Evolutionary conservation across 2,113 vertebrate species (phyloP), one percentile per base, ranked within the genome.

Genomic region (Ginglymostoma cirratum): DNA sequence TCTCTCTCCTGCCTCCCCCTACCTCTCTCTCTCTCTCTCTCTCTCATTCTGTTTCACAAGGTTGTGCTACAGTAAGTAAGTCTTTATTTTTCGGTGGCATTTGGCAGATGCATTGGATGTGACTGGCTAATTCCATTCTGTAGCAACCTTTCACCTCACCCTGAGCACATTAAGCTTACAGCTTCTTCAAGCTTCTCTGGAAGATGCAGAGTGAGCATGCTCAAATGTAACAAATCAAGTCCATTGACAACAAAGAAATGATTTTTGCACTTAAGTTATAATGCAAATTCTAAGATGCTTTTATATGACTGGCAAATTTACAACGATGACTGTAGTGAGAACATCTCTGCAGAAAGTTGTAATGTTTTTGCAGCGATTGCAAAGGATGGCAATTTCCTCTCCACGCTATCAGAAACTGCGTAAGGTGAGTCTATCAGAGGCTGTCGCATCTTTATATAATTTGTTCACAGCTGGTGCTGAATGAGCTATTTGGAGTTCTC

Each of bases 291-390:
- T 97, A 98, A 98, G 98, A 98, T 98, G 98, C 98, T 98, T 99
- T 97, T 98, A 98, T 98, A 98, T 98, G 98, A 98, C 98, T 98
- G 98, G 98, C 98, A 98, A 98, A 98, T 98, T 98, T 98, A 99
- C 98, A 98, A 99, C 99, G 99, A 99, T 99, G 99, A 99, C 99
- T 98, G 98, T 99, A 98, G 99, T 99, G 98, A 98, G 98, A 98
- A 99, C 98, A 90, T 99, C 99, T 98, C 98, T 99, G 97, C 99
- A 99, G 98, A 99, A 99, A 99, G 99, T 99, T 99, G 98, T 99
- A 98, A 98, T 99, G 97, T 98, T 99, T 98, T 98, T 99, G 97
- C 99, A 99, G 98, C 98, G 98, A 97, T 98, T 99, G 96, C 99
- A 99, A 98, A 99, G 99, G 97, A 99, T 99, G 99, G 99, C 99